Evolutionary conservation across 1,140 invertebrate species (phyloP).

Genomic region (Euwallacea fornicatus): DNA sequence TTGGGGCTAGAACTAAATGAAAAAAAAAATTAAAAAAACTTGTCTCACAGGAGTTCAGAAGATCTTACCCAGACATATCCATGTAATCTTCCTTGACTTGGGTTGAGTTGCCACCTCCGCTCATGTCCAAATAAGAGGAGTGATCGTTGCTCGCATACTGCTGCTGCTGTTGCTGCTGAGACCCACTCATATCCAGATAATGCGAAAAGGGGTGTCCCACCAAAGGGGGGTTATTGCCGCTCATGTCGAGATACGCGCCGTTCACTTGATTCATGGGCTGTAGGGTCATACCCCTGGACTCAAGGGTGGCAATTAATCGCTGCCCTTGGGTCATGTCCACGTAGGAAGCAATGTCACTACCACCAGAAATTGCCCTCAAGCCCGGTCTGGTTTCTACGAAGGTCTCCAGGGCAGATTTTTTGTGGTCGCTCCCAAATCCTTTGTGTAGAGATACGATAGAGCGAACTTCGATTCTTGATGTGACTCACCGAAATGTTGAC

Average conservation of each 20-base stretch:
- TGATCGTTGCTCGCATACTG: neutral
- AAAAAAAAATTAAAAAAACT: neutral
- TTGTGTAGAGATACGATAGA: slow-evolving; percentile 53
- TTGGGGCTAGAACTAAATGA: slow-evolving; percentile 23
- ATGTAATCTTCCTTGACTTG: slow-evolving; percentile 16
- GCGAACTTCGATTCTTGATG: too few species aligned
- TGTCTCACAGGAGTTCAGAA: neutral
- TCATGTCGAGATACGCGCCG: slow-evolving; percentile 26
- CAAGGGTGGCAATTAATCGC: slow-evolving; percentile 1
- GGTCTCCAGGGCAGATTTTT: slow-evolving; percentile 37
- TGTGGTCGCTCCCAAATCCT: slow-evolving; percentile 27
- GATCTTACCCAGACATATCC: slow-evolving; percentile 34
- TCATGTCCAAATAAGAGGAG: slow-evolving; percentile 30
- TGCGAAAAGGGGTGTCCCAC: slow-evolving; percentile 30
- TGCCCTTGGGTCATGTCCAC: slow-evolving; percentile 41
- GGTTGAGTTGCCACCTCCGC: neutral
- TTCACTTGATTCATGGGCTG: neutral
- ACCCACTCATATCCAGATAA: slow-evolving; percentile 26
- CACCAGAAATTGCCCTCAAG: slow-evolving; percentile 25
- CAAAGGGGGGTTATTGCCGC: slow-evolving; percentile 15
- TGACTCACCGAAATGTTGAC: slow-evolving; percentile 13
- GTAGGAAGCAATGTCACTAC: slow-evolving; percentile 26
- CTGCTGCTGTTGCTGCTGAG: neutral
- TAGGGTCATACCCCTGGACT: neutral
- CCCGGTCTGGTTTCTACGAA: slow-evolving; percentile 16